Percentiles rank a stretch among this genome's conserved stretches.
Conservation (phyloP, 2,888 invertebrate species). For the Eledona agricola region DNA sequence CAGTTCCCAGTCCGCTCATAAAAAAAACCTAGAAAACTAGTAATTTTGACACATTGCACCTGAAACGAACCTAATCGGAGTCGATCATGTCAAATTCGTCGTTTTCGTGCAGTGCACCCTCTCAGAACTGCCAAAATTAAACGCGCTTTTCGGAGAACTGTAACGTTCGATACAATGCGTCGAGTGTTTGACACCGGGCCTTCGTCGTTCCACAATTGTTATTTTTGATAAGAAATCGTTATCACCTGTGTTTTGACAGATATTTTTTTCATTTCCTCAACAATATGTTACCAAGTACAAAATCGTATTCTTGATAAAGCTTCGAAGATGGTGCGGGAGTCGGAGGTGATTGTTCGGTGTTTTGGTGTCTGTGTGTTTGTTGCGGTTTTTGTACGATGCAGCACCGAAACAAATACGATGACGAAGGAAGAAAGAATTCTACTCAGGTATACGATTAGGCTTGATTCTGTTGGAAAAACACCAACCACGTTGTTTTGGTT, state of each 20-base stretch:
- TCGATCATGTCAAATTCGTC: constrained; percentile 7
- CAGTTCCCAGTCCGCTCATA: constrained; percentile 20
- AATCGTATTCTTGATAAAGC: constrained; percentile 51
- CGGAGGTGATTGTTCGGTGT: constrained; percentile 38
- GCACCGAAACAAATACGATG: constrained; percentile 39
- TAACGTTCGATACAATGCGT: constrained; percentile 6
- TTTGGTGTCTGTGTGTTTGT: constrained; percentile 32
- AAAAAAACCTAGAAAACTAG: no score
- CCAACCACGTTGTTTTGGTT: no score
- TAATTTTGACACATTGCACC: constrained; percentile 16
- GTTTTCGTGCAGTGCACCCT: constrained; percentile 11
- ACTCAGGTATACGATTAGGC: constrained; percentile 41
- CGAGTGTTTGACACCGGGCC: constrained; percentile 16
- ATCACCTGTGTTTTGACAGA: constrained; percentile 27
- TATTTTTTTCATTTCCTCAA: constrained; percentile 34
- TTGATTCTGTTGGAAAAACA: constrained; percentile 1
- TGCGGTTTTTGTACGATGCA: constrained; percentile 28
- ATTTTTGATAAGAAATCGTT: constrained; percentile 29
- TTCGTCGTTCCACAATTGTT: constrained; percentile 6
- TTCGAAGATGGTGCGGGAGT: constrained; percentile 46
- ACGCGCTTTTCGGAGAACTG: neutral
- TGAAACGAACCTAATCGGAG: constrained; percentile 2
- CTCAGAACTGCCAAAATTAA: constrained; percentile 5
- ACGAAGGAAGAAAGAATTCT: constrained; percentile 40
- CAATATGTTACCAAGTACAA: constrained; percentile 50